Percentiles rank a stretch among this genome's conserved stretches.
These are phyloP conservation scores for Pyrrhia umbra DNA, from an alignment of 2,888 invertebrate species.

Conservation along the genomic window DNA sequence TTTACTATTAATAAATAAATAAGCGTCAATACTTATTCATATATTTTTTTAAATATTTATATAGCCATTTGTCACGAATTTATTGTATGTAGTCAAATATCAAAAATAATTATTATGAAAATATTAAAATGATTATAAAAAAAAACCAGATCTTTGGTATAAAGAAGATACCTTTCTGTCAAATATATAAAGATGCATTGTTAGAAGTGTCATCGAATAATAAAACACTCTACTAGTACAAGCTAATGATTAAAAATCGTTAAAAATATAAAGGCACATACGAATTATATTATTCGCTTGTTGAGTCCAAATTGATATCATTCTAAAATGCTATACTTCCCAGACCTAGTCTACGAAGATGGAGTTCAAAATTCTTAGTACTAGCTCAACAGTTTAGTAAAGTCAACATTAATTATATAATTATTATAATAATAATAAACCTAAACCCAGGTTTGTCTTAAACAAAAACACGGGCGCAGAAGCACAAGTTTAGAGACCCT, in stretches of 20 bases:
- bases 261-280: neutral
- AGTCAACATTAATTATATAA: neutral
- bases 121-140: neutral
- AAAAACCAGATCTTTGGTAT: slow-evolving; percentile 16
- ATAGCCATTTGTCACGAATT: neutral
- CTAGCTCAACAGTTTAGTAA: neutral
- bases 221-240: neutral
- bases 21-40: too few species aligned
- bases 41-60: too few species aligned
- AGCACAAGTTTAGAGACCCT: neutral
- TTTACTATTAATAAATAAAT: neutral
- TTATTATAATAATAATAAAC: neutral
- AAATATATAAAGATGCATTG: too few species aligned
- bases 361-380: neutral
- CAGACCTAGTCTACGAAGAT: neutral
- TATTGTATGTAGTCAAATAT: neutral
- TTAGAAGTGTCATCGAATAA: too few species aligned
- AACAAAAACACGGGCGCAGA: slow-evolving; percentile 13
- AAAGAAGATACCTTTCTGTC: too few species aligned
- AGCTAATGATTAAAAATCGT: neutral
- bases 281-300: neutral
- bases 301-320: neutral
- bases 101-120: neutral
- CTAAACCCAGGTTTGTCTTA: neutral
- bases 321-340: neutral